A percentile compares a stretch with the other conserved stretches of the same genome.
phyloP scores from a whole-genome alignment of 2,113 vertebrate genomes.

The Uria lomvia region DNA sequence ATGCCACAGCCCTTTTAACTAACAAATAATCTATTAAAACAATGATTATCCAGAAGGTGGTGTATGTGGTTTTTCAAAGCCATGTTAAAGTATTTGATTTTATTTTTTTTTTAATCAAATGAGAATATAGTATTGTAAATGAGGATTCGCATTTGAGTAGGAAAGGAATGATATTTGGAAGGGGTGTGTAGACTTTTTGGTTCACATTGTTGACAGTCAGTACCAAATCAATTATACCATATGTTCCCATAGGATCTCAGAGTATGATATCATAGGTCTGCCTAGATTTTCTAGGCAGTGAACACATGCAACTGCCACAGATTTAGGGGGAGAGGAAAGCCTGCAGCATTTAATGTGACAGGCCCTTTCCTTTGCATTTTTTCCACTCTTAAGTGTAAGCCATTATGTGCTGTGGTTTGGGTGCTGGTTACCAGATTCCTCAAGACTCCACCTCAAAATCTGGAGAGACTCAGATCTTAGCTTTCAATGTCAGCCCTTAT shows the following conservation, averaged over 20 bases:
- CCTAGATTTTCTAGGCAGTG: background rate
- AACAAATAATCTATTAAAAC: background rate
- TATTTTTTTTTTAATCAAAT: background rate
- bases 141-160: background rate
- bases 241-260: background rate
- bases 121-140: background rate
- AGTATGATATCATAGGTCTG: background rate
- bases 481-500: background rate
- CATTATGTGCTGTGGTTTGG: background rate
- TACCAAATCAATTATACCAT: background rate
- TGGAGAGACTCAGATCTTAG: background rate
- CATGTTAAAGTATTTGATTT: background rate
- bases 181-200: fast-evolving
- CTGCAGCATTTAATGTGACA: background rate
- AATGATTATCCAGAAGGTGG: background rate
- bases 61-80: background rate
- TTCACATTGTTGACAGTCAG: background rate
- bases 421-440: background rate
- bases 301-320: background rate
- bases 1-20: background rate
- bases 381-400: background rate
- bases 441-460: background rate
- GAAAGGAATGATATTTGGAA: background rate
- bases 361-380: background rate
- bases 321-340: background rate